Percentiles rank a stretch among this genome's conserved stretches.
Evolutionary conservation across 2,113 vertebrate species (phyloP).

Genomic region (Phocoena phocoena): DNA sequence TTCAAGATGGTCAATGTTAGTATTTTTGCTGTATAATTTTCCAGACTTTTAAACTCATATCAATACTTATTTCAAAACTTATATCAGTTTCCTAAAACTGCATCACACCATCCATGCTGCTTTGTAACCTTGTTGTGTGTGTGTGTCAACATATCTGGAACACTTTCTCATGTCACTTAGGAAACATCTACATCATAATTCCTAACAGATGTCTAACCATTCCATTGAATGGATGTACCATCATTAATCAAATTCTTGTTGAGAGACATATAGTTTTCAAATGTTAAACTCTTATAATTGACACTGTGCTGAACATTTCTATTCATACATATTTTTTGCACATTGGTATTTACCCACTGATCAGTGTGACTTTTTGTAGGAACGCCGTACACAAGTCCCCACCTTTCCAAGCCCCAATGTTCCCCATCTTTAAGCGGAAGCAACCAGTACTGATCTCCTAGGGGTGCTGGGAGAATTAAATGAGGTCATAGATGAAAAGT

Average conservation of each 20-base stretch:
- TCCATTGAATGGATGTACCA: neutral
- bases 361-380: neutral
- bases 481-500: neutral
- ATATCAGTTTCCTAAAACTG: neutral
- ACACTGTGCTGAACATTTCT: neutral
- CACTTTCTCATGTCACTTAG: neutral
- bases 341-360: neutral
- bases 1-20: neutral
- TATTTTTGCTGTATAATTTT: neutral
- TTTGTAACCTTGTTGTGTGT: neutral
- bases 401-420: neutral
- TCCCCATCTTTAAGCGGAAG: neutral
- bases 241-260: neutral
- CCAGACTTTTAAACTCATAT: neutral
- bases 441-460: neutral
- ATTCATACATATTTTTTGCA: neutral
- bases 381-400: neutral
- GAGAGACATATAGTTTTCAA: neutral
- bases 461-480: neutral
- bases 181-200: neutral
- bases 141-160: neutral
- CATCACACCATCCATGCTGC: neutral
- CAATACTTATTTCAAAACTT: neutral
- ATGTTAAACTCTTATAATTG: neutral
- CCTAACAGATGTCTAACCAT: neutral